Evolutionary conservation across 2,888 invertebrate genomes (phyloP), one percentile per base, ranked within the genome.

Genomic region (Phymatocera aterrima): DNA sequence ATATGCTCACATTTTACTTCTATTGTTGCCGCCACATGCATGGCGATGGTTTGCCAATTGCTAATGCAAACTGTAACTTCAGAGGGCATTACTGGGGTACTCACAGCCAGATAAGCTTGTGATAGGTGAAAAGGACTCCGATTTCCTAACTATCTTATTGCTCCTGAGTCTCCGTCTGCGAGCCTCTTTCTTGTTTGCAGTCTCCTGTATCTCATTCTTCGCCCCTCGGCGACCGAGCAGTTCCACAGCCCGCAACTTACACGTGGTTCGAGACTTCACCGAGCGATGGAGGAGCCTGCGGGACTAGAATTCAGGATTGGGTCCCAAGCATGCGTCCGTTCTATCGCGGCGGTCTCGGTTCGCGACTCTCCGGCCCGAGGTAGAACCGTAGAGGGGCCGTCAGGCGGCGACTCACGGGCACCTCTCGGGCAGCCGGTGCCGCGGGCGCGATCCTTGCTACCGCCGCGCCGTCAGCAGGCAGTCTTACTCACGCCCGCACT

Each of bases 401-500:
- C 81, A 68, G 28, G 43, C 68, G 43, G 46, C 68, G 68, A 68
- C 68, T 68, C 46, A 24, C 68, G 68, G 68, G 68, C 68, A 68
- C 37, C 61, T 64, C 61, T 37, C 61, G 61, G 61, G 68, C 68
- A 46, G 68, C 68, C 46, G 68, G 68, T 68, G 72, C 72, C 72
- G 68, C 64, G 81, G 75, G 79, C 57, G 75, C 64, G 75, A 77
- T 75, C 81, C 82, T 83, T 68, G 85, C 85, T 86, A 85, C 87
- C 83, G 84, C 85, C 68, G 68, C 68, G 68, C 40, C 85, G 83
- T 84, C 85, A 84, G 84, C 85, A 81, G 81, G 83, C 87, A 87
- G 87, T 87, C 86, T 87, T 86, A 87, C 87, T 72, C 87, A 87
- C 87, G 85, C 87, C 87, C 87, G 86, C 87, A 85, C 85, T 87